phyloP scores from a whole-genome alignment of 1,140 invertebrate species.

The Brachionus rotundiformis region DNA sequence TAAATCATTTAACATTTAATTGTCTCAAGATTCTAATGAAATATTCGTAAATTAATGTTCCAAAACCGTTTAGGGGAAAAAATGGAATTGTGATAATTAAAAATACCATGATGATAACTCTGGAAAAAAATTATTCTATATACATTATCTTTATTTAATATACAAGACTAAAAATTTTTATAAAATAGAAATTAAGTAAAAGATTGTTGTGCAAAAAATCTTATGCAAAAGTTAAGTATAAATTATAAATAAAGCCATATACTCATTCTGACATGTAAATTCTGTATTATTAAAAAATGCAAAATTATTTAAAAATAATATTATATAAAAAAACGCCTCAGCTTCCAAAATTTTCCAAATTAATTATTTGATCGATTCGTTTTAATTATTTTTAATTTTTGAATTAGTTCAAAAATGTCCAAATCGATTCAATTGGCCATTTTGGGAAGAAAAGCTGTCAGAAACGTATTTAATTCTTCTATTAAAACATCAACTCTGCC shows the following conservation, averaged over 20 bases:
- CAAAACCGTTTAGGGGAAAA: too few relatives aligned
- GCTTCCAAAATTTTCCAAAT: not conserved
- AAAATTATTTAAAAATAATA: not conserved
- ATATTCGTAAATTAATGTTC: too few relatives aligned
- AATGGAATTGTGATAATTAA: too few relatives aligned
- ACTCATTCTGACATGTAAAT: not conserved
- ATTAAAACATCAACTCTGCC: not conserved
- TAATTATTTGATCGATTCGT: not conserved
- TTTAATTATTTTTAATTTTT: not conserved
- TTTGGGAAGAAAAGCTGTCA: conserved; percentile 36
- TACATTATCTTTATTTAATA: too few relatives aligned
- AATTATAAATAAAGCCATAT: not conserved
- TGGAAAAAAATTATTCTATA: too few relatives aligned
- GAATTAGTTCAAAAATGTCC: conserved; percentile 3
- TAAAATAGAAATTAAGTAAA: not conserved
- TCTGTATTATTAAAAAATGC: not conserved
- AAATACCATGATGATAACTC: too few relatives aligned
- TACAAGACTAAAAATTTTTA: not conserved
- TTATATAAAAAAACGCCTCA: conserved; percentile 9
- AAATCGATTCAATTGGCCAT: conserved; percentile 38
- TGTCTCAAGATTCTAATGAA: too few relatives aligned
- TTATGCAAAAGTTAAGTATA: not conserved
- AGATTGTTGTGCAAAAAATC: not conserved
- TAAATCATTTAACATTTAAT: too few relatives aligned
- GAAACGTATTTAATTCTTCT: conserved; percentile 18